phyloP scores from a whole-genome alignment of 2,113 vertebrate species.

The Corydoras sp. region DNA sequence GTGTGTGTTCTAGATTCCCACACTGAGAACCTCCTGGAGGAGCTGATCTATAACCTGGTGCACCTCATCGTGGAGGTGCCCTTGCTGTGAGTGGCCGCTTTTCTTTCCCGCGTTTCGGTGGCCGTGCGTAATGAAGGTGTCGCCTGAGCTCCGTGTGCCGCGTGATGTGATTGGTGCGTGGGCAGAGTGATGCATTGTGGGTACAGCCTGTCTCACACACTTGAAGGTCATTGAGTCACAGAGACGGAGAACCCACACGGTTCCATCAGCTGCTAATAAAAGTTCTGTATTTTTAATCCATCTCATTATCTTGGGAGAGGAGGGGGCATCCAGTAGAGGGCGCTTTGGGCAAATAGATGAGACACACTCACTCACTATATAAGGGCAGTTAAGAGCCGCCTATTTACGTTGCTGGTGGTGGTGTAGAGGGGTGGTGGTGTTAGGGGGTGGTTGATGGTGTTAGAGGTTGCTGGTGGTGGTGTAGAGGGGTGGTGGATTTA shows the following conservation, averaged over 20 bases:
- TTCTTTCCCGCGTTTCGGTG: slow-evolving; percentile 8
- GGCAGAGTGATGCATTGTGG: neutral
- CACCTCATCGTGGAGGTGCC: slow-evolving; percentile 93
- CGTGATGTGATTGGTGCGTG: slow-evolving; percentile 1
- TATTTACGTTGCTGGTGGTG: too few species aligned
- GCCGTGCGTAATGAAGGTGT: neutral
- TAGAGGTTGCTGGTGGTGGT: too few species aligned
- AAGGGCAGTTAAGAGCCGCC: too few species aligned
- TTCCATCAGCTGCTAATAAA: neutral
- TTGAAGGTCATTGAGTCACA: slow-evolving; percentile 36
- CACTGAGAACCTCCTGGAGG: slow-evolving; percentile 86
- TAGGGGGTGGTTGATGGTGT: too few species aligned
- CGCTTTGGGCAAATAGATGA: too few species aligned
- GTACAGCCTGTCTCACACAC: slow-evolving; percentile 8
- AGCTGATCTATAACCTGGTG: slow-evolving; percentile 86
- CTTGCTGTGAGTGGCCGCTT: slow-evolving; percentile 78
- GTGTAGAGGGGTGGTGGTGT: too few species aligned
- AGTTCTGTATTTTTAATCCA: neutral
- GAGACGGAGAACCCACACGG: neutral
- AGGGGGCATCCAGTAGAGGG: too few species aligned
- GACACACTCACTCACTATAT: too few species aligned
- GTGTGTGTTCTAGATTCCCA: slow-evolving; percentile 57
- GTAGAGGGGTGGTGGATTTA: too few species aligned
- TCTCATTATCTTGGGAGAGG: neutral
- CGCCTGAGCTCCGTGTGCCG: neutral